Percentiles rank a stretch among this genome's conserved stretches.
Evolutionary conservation across 1,140 invertebrate genomes (phyloP).

Genomic region (Galleria mellonella): DNA sequence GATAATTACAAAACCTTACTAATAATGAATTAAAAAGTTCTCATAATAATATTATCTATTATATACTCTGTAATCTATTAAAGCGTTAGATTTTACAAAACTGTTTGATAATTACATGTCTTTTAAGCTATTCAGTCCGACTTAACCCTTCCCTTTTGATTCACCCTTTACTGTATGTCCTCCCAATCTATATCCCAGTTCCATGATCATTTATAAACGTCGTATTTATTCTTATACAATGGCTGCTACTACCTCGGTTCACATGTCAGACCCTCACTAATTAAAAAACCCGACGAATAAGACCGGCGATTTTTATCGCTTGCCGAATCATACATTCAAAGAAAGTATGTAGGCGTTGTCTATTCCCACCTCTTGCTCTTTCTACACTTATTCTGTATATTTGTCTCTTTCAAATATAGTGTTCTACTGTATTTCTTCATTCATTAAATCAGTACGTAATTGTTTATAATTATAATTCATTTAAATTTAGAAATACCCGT

Average conservation of each 20-base stretch:
- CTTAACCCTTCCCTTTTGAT: conserved; percentile 44
- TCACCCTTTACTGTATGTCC: conserved; percentile 43
- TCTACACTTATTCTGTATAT: conserved; percentile 16
- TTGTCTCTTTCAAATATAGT: conserved; percentile 20
- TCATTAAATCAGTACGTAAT: conserved; percentile 60
- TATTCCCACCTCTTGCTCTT: conserved; percentile 37
- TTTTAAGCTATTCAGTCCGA: too few relatives aligned
- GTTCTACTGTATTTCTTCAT: conserved; percentile 40
- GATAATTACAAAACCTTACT: too few relatives aligned
- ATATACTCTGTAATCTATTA: too few relatives aligned
- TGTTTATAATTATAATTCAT: conserved; percentile 70
- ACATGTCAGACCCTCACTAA: conserved; percentile 65
- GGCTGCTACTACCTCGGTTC: conserved; percentile 54
- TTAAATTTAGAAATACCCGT: conserved; percentile 51
- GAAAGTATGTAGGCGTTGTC: conserved; percentile 58
- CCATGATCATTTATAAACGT: conserved; percentile 57
- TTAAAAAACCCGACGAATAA: conserved; percentile 72
- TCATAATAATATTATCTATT: too few relatives aligned
- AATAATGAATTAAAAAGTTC: too few relatives aligned
- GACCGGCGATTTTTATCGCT: conserved; percentile 70
- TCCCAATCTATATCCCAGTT: conserved; percentile 41
- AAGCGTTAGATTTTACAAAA: too few relatives aligned
- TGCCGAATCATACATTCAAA: conserved; percentile 61
- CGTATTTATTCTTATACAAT: conserved; percentile 67
- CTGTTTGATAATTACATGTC: too few relatives aligned